A percentile compares a stretch with the other conserved stretches of the same genome.
phyloP scores from a whole-genome alignment of 2,888 invertebrate genomes.

The Augochlorella aurata region DNA sequence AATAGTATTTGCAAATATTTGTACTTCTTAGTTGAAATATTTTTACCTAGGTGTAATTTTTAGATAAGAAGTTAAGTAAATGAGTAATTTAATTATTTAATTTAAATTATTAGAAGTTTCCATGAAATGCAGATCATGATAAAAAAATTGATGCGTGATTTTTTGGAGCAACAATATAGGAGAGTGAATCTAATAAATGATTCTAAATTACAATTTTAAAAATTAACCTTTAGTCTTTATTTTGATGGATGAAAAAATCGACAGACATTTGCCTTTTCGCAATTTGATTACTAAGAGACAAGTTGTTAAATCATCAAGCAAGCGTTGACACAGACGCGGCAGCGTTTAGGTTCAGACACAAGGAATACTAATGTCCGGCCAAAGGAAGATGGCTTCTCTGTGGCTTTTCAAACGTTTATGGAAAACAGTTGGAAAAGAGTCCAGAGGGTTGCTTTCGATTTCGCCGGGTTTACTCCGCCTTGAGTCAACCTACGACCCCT shows the following conservation, averaged over 20 bases:
- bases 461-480: slow-evolving; percentile 4
- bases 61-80: too few relatives aligned
- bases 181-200: too few relatives aligned
- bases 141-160: too few relatives aligned
- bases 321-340: not conserved
- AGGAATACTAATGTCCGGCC: not conserved
- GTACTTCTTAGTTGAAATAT: too few relatives aligned
- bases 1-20: too few relatives aligned
- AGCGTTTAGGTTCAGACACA: not conserved
- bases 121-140: too few relatives aligned
- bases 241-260: not conserved
- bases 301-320: not conserved
- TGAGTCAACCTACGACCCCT: slow-evolving; percentile 2
- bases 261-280: not conserved
- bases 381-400: not conserved
- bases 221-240: too few relatives aligned
- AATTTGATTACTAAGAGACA: not conserved
- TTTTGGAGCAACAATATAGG: too few relatives aligned
- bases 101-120: too few relatives aligned
- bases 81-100: too few relatives aligned
- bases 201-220: too few relatives aligned
- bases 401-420: slow-evolving; percentile 3
- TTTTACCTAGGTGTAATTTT: too few relatives aligned
- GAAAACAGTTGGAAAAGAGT: slow-evolving; percentile 21
- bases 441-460: slow-evolving; percentile 36